Evolutionary conservation across 2,888 invertebrate genomes (phyloP).

Genomic region (Mayetiola destructor): DNA sequence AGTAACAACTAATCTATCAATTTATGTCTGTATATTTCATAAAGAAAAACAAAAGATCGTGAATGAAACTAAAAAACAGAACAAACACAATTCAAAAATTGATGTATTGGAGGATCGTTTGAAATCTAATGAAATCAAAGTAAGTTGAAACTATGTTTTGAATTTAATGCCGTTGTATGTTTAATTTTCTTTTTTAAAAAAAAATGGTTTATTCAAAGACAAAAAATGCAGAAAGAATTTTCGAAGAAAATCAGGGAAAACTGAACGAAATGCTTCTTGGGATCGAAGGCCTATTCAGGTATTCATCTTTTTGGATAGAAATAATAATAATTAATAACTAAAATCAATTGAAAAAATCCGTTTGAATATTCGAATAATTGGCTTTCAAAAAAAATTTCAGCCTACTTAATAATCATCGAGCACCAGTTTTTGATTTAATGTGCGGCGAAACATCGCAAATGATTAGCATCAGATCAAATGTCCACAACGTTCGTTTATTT

Average conservation of each 20-base stretch:
- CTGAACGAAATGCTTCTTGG: conserved; percentile 35
- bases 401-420: conserved; percentile 54
- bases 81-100: conserved; percentile 16
- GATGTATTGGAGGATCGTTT: conserved; percentile 15
- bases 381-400: conserved; percentile 33
- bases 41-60: conserved; percentile 15
- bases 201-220: conserved; percentile 4
- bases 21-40: too few species aligned
- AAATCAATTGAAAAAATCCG: not conserved
- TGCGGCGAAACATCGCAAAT: conserved; percentile 55
- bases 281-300: conserved; percentile 37
- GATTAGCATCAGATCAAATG: too few species aligned
- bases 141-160: not conserved
- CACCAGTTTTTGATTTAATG: conserved; percentile 54
- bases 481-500: conserved; percentile 64
- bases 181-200: not conserved
- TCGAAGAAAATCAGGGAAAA: conserved; percentile 26
- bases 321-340: not conserved
- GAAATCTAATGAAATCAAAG: conserved; percentile 13
- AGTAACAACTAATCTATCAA: too few species aligned
- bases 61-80: conserved; percentile 15
- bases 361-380: too few species aligned
- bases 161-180: not conserved
- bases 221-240: conserved; percentile 13
- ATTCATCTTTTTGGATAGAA: not conserved